These are phyloP conservation scores for Subanguina moxae DNA, from an alignment of 1,140 invertebrate species.

Conservation along the genomic window DNA sequence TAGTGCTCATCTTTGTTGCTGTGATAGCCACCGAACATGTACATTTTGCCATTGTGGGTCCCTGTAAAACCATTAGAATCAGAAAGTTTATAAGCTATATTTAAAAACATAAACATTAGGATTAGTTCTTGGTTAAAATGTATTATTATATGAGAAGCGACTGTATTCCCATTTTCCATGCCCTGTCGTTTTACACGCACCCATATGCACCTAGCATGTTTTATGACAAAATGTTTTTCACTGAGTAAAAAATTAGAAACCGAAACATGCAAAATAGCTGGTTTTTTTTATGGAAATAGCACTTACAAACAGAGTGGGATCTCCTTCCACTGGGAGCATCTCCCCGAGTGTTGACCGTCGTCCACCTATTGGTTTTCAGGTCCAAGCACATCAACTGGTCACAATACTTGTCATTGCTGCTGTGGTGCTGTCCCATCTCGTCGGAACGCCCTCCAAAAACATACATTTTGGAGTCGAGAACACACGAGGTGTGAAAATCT, in stretches of 20 bases:
- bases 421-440: constrained; percentile 66
- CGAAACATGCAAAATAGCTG: constrained; percentile 12
- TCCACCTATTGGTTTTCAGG: constrained; percentile 70
- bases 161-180: too few species aligned
- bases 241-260: too few species aligned
- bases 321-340: constrained; percentile 70
- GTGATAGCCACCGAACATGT: constrained; percentile 83
- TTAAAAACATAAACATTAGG: neutral
- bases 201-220: too few species aligned
- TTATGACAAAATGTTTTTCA: too few species aligned
- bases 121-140: neutral
- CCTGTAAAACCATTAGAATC: too few species aligned
- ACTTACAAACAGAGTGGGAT: constrained; percentile 79
- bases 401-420: constrained; percentile 70
- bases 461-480: constrained; percentile 73
- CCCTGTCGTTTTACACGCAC: neutral
- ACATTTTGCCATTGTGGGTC: constrained; percentile 72
- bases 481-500: constrained; percentile 81
- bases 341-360: constrained; percentile 63
- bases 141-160: neutral
- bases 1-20: constrained; percentile 72
- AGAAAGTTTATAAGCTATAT: constrained; percentile 11
- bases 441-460: constrained; percentile 77
- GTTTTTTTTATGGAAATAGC: constrained; percentile 54
- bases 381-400: constrained; percentile 74